Base-by-base conservation (phyloP, 2,888 invertebrate species). In the Latrodectus elegans region DNA sequence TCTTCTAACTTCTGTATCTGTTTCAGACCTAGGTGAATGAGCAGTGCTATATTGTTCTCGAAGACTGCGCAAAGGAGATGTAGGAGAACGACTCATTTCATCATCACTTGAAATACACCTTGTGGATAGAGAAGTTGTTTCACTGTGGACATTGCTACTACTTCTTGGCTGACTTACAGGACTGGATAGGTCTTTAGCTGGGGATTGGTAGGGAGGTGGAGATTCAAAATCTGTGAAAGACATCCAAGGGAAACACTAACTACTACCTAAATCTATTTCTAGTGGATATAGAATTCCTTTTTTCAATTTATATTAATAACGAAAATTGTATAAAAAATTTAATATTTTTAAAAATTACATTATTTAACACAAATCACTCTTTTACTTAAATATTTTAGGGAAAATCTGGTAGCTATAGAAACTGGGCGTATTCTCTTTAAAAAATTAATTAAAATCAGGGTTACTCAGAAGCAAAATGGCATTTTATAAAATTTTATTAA, bases 211-310 rank as follows among this genome's bases (percentile, higher is more conserved):
- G 73, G 88, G 88, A 67, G 88, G 88, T 84, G 88, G 84, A 72
- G 88, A 88, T 80, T 88, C 88, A 81, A 88, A 88, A 81, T 84
- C 88, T 88, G 88, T 80, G 83, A 78, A 88, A 86, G 86, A 86
- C 80, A 76, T 76, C 86, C 86, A 81, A 80, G 65, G 72, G 81
- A 71, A 75, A 77, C 65, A 80, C 86, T 86, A 86, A 86, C 86
- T 76, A 81, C 86, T 86, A 81, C 53, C 81, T 86, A 86, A 72
- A 22, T 76, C 60, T 60, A 60, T 15, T 60, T 15, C 60, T 60
- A 60, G n/a, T n/a, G 38, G 38, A 38, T 38, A 22, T 22, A 38
- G 38, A 38, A 3, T 38, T 38, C 0, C 4, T 38, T 38, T 38
- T 38, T 38, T 38, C 38, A 6, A 38, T 4, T 38, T 38, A 38